Evolutionary conservation across 2,797 vertebrate genomes (phyloP).

Genomic region (Octomys mimax): DNA sequence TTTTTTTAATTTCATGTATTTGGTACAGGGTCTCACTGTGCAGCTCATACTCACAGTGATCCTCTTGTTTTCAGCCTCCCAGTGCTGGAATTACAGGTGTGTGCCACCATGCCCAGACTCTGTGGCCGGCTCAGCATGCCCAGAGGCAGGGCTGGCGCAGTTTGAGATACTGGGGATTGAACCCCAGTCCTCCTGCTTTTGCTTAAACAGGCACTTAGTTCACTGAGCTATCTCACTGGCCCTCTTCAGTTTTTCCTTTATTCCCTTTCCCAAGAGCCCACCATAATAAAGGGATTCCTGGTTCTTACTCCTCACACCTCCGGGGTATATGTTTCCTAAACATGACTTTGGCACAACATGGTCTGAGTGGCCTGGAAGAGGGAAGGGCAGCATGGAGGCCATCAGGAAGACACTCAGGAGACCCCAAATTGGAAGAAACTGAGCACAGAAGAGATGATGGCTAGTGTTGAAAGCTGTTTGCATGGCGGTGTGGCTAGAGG

Average conservation of each 20-base stretch:
- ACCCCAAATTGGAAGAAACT: not conserved
- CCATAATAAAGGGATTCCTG: not conserved
- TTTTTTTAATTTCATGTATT: too few relatives aligned
- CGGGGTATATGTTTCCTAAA: not conserved
- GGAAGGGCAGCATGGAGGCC: not conserved
- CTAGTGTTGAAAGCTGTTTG: fast-evolving
- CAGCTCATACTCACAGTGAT: too few relatives aligned
- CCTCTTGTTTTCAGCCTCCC: too few relatives aligned
- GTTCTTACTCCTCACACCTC: not conserved
- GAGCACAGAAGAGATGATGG: not conserved
- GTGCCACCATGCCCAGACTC: too few relatives aligned
- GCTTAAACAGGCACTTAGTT: too few relatives aligned
- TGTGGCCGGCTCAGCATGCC: too few relatives aligned
- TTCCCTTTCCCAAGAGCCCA: fast-evolving
- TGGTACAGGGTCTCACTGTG: too few relatives aligned
- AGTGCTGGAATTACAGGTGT: too few relatives aligned
- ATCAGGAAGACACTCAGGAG: not conserved
- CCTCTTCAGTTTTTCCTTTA: not conserved
- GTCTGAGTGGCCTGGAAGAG: not conserved
- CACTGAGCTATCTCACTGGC: too few relatives aligned
- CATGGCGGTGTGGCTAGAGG: not conserved
- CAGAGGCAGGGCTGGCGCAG: too few relatives aligned
- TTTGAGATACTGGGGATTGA: too few relatives aligned
- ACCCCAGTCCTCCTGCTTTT: too few relatives aligned
- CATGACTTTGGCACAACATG: not conserved